Percentiles rank a stretch among this genome's conserved stretches.
Evolutionary conservation across 2,888 invertebrate species (phyloP).

Genomic region (Oeneis ivallda): DNA sequence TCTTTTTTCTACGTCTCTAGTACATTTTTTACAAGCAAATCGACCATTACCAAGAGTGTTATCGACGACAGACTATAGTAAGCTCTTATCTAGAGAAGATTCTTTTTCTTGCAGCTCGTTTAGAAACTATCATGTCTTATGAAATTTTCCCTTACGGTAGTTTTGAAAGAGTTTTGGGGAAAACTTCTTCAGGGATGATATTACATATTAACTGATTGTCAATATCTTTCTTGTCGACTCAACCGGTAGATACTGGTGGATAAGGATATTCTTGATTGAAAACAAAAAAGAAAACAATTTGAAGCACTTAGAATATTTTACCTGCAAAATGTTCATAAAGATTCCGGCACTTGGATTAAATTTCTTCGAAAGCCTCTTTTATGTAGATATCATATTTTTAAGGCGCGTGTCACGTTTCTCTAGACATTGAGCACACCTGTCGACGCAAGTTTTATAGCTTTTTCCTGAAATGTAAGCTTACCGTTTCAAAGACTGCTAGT

Average conservation of each 20-base stretch:
- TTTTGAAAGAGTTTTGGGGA: not conserved
- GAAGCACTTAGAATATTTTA: not conserved
- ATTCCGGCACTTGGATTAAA: slow-evolving; percentile 29
- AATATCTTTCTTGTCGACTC: too few species aligned
- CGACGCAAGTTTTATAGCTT: slow-evolving; percentile 42
- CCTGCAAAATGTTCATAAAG: slow-evolving; percentile 26
- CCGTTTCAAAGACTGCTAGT: slow-evolving; percentile 38
- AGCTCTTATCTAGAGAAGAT: slow-evolving; percentile 33
- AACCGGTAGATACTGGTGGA: too few species aligned
- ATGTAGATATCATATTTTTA: slow-evolving; percentile 40
- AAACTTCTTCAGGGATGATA: too few species aligned
- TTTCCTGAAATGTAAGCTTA: slow-evolving; percentile 39
- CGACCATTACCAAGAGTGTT: slow-evolving; percentile 65
- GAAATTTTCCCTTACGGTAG: not conserved
- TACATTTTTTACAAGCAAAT: slow-evolving; percentile 73
- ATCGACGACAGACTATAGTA: slow-evolving; percentile 65
- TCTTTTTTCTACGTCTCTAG: slow-evolving; percentile 69
- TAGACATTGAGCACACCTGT: slow-evolving; percentile 43
- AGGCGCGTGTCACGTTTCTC: slow-evolving; percentile 37
- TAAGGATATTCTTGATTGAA: not conserved
- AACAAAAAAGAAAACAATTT: not conserved
- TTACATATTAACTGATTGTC: too few species aligned
- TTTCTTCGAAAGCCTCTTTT: slow-evolving; percentile 32
- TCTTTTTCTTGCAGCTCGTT: slow-evolving; percentile 37
- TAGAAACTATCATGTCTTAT: not conserved